A percentile compares a stretch with the other conserved stretches of the same genome.
Conservation (phyloP, 2,113 vertebrate species). For the Toxotes chatareus region DNA sequence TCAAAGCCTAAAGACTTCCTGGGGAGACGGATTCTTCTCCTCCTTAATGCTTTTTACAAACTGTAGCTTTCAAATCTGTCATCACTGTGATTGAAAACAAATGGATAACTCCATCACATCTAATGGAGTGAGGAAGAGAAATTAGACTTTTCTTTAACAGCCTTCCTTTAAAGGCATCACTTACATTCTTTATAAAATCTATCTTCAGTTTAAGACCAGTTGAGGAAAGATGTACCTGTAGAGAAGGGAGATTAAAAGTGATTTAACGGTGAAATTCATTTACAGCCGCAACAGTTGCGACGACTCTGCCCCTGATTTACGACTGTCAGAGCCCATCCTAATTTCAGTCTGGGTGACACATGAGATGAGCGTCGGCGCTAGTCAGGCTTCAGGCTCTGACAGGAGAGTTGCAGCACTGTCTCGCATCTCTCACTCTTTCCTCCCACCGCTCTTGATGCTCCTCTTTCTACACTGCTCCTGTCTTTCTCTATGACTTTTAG, state of each 20-base stretch:
- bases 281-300: constrained; percentile 33
- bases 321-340: constrained; percentile 49
- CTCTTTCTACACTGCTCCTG: constrained; percentile 16
- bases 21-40: neutral
- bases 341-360: constrained; percentile 66
- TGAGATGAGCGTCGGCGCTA: constrained; percentile 36
- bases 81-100: constrained; percentile 54
- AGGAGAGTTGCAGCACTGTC: constrained; percentile 45
- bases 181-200: constrained; percentile 87
- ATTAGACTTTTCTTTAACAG: constrained; percentile 10
- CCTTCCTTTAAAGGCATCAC: constrained; percentile 55
- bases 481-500: constrained; percentile 47
- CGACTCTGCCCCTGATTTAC: constrained; percentile 61
- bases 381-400: constrained; percentile 55
- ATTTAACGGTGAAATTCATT: constrained; percentile 69
- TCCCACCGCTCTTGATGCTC: constrained; percentile 33
- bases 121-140: constrained; percentile 41
- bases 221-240: constrained; percentile 85
- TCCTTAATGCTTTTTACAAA: neutral
- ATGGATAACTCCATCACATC: constrained; percentile 27
- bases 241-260: constrained; percentile 65
- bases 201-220: constrained; percentile 86
- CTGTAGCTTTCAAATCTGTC: constrained; percentile 22
- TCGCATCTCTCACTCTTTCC: constrained; percentile 45
- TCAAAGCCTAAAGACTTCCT: neutral